Evolutionary conservation across 2,888 invertebrate genomes (phyloP).

Genomic region (Sthenelais limicola): DNA sequence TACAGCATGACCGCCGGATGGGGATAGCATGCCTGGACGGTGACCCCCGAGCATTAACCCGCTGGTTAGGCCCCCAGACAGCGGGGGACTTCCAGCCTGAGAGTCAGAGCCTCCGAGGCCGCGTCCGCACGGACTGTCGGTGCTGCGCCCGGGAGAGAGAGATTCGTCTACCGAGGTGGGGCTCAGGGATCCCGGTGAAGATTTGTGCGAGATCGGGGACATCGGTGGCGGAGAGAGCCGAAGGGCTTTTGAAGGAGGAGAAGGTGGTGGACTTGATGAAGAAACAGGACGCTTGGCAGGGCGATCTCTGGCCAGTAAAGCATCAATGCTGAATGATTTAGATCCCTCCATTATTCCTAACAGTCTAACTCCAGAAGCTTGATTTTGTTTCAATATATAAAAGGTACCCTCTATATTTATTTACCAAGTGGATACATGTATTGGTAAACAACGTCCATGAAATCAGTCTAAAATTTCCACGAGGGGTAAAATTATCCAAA

Average conservation of each 20-base stretch:
- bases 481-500: no score
- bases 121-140: slow-evolving; percentile 31
- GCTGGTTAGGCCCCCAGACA: not conserved
- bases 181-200: slow-evolving; percentile 57
- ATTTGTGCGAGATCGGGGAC: slow-evolving; percentile 57
- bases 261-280: not conserved
- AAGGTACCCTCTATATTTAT: no score
- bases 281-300: not conserved
- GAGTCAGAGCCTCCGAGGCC: slow-evolving; percentile 39
- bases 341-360: slow-evolving; percentile 62
- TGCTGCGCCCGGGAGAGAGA: slow-evolving; percentile 53
- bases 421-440: no score
- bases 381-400: no score
- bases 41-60: not conserved
- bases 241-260: not conserved
- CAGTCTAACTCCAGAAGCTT: no score
- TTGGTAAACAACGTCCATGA: no score
- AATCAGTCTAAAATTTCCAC: no score
- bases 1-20: no score
- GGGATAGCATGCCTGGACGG: not conserved
- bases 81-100: not conserved
- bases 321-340: slow-evolving; percentile 93
- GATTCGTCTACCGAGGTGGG: slow-evolving; percentile 58
- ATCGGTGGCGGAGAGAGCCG: slow-evolving; percentile 44
- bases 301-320: slow-evolving; percentile 80